Conservation (phyloP, 2,888 invertebrate genomes). For the Eupithecia dodoneata region DNA sequence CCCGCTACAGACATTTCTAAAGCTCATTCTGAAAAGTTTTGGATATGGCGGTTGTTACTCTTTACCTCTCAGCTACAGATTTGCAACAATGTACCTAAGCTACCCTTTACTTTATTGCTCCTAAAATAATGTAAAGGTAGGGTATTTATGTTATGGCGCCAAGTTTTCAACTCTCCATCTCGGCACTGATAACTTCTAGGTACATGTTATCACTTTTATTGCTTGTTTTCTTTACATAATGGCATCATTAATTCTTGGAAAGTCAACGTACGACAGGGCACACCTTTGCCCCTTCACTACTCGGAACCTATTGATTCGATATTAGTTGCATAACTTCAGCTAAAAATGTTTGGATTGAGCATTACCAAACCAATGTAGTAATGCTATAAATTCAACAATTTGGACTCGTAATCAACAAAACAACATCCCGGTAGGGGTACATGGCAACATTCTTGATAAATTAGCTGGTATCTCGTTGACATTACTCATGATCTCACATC, state of each 20-base stretch:
- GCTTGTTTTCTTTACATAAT: conserved; percentile 13
- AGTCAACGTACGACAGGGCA: background rate
- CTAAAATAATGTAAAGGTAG: background rate
- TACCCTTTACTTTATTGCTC: conserved; percentile 15
- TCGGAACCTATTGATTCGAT: background rate
- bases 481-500: conserved; percentile 64
- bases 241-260: conserved; percentile 14
- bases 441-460: conserved; percentile 51
- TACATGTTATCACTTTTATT: background rate
- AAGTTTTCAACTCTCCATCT: background rate
- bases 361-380: background rate
- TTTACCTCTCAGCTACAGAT: too few species aligned
- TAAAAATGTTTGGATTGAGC: background rate
- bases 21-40: too few species aligned
- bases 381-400: conserved; percentile 8
- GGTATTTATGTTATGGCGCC: background rate
- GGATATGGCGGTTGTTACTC: too few species aligned
- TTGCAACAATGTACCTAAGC: conserved; percentile 55
- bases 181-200: background rate
- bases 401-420: conserved; percentile 20
- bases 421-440: conserved; percentile 16
- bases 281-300: conserved; percentile 5
- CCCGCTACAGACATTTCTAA: too few species aligned
- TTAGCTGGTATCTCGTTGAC: conserved; percentile 57
- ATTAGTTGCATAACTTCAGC: background rate